A percentile compares a stretch with the other conserved stretches of the same genome.
Evolutionary conservation across 2,113 vertebrate genomes (phyloP).

Genomic region (Connochaetes taurinus): DNA sequence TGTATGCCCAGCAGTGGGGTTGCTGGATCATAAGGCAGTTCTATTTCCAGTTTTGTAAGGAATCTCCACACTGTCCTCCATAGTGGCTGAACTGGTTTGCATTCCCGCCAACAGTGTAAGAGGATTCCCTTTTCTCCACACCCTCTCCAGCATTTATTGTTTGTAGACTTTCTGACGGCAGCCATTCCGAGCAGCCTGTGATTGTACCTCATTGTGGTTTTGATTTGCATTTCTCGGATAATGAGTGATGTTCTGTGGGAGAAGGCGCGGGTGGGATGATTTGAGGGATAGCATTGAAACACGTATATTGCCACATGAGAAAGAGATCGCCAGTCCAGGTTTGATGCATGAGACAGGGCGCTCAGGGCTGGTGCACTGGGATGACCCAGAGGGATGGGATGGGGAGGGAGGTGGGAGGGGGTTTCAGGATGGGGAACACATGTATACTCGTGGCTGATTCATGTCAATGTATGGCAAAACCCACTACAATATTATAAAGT

Average conservation of each 20-base stretch:
- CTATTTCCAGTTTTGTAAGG: not conserved
- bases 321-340: not conserved
- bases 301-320: not conserved
- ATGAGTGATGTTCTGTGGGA: not conserved
- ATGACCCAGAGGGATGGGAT: not conserved
- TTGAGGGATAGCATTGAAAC: not conserved
- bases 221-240: not conserved
- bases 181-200: not conserved
- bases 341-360: fast-evolving
- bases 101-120: not conserved
- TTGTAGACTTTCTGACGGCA: not conserved
- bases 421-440: not conserved
- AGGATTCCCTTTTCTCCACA: not conserved
- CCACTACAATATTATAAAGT: not conserved
- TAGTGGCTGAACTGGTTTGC: not conserved
- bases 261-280: not conserved
- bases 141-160: not conserved
- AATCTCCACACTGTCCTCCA: not conserved
- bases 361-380: not conserved
- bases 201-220: not conserved
- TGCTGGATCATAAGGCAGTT: not conserved
- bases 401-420: not conserved
- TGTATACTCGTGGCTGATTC: not conserved
- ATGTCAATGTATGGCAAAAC: not conserved
- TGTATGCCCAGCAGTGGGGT: not conserved